Evolutionary conservation across 2,888 invertebrate genomes (phyloP).

Genomic region (Syritta pipiens): DNA sequence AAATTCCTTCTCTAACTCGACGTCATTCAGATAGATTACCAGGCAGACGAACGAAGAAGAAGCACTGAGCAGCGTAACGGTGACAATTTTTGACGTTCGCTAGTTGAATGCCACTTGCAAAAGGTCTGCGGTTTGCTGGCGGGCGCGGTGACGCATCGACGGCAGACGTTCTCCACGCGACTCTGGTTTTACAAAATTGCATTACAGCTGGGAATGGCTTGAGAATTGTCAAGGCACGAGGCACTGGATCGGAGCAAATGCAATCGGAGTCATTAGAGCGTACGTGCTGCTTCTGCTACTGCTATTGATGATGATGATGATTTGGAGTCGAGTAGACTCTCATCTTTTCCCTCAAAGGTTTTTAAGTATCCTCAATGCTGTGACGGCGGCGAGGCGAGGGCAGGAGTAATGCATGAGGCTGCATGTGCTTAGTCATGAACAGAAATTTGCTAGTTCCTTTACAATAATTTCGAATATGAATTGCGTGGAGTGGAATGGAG

Average conservation of each 20-base stretch:
- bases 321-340: too few species aligned
- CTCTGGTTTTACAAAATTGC: conserved; percentile 16
- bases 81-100: conserved; percentile 43
- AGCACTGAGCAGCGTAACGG: not conserved
- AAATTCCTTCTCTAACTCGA: conserved; percentile 45
- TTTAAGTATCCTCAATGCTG: too few species aligned
- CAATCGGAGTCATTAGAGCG: conserved; percentile 22
- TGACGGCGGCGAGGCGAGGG: too few species aligned
- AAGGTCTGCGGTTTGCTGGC: conserved; percentile 7
- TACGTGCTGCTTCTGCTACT: not conserved
- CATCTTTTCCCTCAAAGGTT: too few species aligned
- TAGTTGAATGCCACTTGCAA: conserved; percentile 29
- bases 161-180: conserved; percentile 4
- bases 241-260: conserved; percentile 14
- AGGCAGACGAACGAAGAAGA: conserved; percentile 11
- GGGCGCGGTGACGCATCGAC: not conserved
- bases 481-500: too few species aligned
- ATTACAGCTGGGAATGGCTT: conserved; percentile 27
- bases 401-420: not conserved
- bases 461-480: conserved; percentile 11
- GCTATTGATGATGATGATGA: too few species aligned
- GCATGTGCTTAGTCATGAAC: conserved; percentile 14
- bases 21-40: conserved; percentile 62
- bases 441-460: conserved; percentile 10
- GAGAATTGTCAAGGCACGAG: conserved; percentile 6